phyloP scores from a whole-genome alignment of 2,888 invertebrate species.

The Geophilus truncorum region DNA sequence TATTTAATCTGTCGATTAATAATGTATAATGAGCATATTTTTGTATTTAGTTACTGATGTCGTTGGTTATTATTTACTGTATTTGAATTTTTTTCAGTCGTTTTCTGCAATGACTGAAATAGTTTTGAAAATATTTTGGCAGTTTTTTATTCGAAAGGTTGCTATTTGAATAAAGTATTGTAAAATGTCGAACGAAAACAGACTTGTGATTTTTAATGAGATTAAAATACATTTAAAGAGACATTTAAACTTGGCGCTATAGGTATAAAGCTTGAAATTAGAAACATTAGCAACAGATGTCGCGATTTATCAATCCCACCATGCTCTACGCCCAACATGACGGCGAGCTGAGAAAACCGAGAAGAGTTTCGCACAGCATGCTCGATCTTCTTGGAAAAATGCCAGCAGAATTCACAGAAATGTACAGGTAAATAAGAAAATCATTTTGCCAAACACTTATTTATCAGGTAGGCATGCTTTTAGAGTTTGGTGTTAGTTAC shows the following conservation, averaged over 20 bases:
- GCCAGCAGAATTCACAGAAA: not conserved
- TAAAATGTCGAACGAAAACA: not conserved
- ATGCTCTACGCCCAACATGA: not conserved
- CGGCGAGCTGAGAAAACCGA: not conserved
- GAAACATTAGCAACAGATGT: not conserved
- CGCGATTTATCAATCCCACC: not conserved
- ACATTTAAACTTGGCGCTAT: not conserved
- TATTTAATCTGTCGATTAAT: not conserved
- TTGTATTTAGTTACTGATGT: not conserved
- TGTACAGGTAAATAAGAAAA: not conserved
- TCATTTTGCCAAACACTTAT: not conserved
- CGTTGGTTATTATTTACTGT: not conserved
- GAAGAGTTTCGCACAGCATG: constrained; percentile 1
- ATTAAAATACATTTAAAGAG: not conserved
- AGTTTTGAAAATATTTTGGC: not conserved
- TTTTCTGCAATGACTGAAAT: constrained; percentile 1
- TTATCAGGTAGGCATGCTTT: not conserved
- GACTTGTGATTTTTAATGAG: not conserved
- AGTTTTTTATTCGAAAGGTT: not conserved
- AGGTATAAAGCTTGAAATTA: not conserved
- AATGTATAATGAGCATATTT: not conserved
- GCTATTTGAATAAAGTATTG: constrained; percentile 2
- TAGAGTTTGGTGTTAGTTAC: not conserved
- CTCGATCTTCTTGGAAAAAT: constrained; percentile 18
- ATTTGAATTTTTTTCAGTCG: not conserved